Conservation (phyloP, 2,113 vertebrate genomes). For the Larimichthys crocea region DNA sequence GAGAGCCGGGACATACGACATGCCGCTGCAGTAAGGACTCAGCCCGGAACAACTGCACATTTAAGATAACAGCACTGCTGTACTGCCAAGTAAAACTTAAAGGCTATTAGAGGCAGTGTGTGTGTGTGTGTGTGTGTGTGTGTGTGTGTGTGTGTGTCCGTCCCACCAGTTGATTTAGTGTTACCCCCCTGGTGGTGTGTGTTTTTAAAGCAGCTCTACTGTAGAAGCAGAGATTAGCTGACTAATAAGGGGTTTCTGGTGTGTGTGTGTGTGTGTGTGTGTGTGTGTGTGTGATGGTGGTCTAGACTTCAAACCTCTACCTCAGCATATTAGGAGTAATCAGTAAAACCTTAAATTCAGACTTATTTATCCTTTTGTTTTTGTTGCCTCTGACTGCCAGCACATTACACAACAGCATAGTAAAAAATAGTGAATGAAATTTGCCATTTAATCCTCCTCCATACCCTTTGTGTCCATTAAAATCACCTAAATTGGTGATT, state of each 20-base stretch:
- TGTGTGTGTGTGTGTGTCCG: conserved; percentile 8
- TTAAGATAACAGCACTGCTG: conserved; percentile 36
- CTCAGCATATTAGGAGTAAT: not conserved
- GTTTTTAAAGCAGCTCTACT: conserved; percentile 30
- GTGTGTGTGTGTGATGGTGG: conserved; percentile 1
- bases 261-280: conserved; percentile 3
- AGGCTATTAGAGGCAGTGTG: not conserved
- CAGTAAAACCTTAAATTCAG: conserved; percentile 16
- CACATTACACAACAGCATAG: no score
- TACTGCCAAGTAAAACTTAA: not conserved
- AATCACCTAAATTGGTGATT: no score
- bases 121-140: conserved; percentile 17
- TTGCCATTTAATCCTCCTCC: no score
- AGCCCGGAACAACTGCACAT: not conserved
- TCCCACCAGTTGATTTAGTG: conserved; percentile 38
- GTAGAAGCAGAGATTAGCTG: conserved; percentile 17
- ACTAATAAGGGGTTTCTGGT: conserved; percentile 29
- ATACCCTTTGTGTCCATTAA: no score
- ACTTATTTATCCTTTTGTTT: not conserved
- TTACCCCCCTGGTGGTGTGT: conserved; percentile 19
- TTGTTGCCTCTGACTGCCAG: no score
- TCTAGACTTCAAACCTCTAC: conserved; percentile 15
- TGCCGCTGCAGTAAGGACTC: no score
- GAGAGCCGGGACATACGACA: no score
- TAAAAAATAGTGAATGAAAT: no score